Conservation (phyloP, 2,888 invertebrate species). For the Ptychoptera albimana region DNA sequence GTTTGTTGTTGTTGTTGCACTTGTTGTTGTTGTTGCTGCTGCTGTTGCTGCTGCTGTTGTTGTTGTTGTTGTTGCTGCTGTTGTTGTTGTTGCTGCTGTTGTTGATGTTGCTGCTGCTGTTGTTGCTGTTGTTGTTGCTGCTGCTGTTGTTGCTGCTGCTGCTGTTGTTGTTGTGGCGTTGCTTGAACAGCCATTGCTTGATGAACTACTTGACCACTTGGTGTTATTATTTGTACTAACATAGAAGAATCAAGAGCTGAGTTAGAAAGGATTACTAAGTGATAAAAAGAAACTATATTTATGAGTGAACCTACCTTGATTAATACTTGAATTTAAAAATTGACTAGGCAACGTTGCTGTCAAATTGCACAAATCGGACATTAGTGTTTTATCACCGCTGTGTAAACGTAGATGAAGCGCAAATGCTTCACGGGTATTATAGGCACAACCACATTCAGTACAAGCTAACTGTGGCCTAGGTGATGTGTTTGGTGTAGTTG, state of each 20-base stretch:
- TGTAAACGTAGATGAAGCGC: slow-evolving; percentile 65
- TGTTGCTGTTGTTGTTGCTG: slow-evolving; percentile 14
- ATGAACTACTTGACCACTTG: slow-evolving; percentile 30
- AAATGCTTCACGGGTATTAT: slow-evolving; percentile 55
- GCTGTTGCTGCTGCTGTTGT: slow-evolving; percentile 12
- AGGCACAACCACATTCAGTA: slow-evolving; percentile 46
- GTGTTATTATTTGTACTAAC: slow-evolving; percentile 30
- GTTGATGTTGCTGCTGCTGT: slow-evolving; percentile 5
- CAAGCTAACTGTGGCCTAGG: slow-evolving; percentile 27
- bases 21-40: slow-evolving; percentile 15
- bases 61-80: slow-evolving; percentile 19
- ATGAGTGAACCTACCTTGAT: slow-evolving; percentile 26
- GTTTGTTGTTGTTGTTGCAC: slow-evolving; percentile 9
- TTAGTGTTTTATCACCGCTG: slow-evolving; percentile 63
- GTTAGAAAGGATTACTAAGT: neutral
- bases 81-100: slow-evolving; percentile 26
- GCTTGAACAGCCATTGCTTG: slow-evolving; percentile 30
- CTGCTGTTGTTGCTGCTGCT: slow-evolving; percentile 15
- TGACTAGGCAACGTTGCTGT: slow-evolving; percentile 60
- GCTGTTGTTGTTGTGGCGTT: slow-evolving; percentile 23
- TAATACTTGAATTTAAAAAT: slow-evolving; percentile 33
- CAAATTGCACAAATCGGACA: slow-evolving; percentile 64
- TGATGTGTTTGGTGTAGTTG: slow-evolving; percentile 25
- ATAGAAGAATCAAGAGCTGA: neutral
- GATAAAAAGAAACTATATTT: neutral